Base-by-base conservation (phyloP, 2,888 invertebrate genomes). In the Drosophila neonasuta region DNA sequence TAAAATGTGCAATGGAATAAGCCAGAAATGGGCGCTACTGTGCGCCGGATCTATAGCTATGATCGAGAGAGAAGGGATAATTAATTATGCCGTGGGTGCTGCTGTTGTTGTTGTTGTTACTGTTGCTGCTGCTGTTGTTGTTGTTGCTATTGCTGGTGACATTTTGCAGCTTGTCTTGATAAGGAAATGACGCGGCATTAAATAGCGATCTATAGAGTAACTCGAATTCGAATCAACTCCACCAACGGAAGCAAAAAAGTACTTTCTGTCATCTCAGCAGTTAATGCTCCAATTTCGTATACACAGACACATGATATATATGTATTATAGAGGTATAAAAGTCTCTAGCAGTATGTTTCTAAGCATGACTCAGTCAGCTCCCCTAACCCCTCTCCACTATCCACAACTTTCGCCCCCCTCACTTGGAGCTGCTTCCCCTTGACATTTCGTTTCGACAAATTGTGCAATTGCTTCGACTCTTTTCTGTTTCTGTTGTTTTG, bases 131-230 rank as follows among this genome's bases (percentile, higher is more conserved):
- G 77, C 32, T 32, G 10, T 10, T 74, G 66, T 13, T n/a, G n/a
- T 44, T 68, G 30, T n/a, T 56, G 46, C 36, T 56, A 41, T 24
- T 65, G 61, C 58, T 67, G 80, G 80, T 82, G 78, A 77, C 80
- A 80, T 68, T 74, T 68, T 52, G 57, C 77, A 61, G 73, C 66
- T 76, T 68, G 82, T 46, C 68, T 73, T 65, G 84, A 84, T 82
- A 84, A 82, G 81, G 81, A 82, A 82, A 79, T 82, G 81, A 82
- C 84, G 73, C 51, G 67, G 84, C 76, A 74, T 80, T 59, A 70
- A 63, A 56, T 4, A 42, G 9, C 49, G 10, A 45, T 54, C 70
- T 39, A 50, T 66, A 50, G 13, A 46, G 45, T 20, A 36, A 56
- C 29, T 36, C 34, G 13, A 52, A 30, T 15, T 11, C 39, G 41